Evolutionary conservation across 92 coral and sea anemone genomes (phyloP).

Genomic region (Zoanthus sansibaricus): DNA sequence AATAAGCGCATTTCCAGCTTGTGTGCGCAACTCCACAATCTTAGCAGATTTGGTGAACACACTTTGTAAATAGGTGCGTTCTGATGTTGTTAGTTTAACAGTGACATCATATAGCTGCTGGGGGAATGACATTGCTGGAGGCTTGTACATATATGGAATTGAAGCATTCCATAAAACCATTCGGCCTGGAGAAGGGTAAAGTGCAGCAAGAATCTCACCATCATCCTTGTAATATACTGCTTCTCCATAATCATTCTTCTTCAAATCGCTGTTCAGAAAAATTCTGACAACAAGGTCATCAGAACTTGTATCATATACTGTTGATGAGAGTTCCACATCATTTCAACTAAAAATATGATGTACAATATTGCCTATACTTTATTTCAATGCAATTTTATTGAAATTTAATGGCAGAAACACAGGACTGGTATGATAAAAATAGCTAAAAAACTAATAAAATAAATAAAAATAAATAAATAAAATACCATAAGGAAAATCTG

Average conservation of each 20-base stretch:
- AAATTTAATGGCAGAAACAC: too few species aligned
- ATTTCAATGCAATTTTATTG: too few species aligned
- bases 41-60: too few species aligned
- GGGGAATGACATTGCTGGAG: conserved; percentile 88
- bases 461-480: too few species aligned
- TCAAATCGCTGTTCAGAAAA: conserved; percentile 74
- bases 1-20: too few species aligned
- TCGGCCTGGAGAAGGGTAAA: conserved; percentile 83
- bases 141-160: conserved; percentile 78
- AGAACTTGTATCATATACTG: conserved; percentile 48
- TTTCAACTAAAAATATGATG: too few species aligned
- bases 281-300: conserved; percentile 75
- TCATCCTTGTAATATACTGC: conserved; percentile 75
- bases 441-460: too few species aligned
- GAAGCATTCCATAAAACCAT: conserved; percentile 85
- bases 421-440: too few species aligned
- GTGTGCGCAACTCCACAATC: too few species aligned
- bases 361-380: too few species aligned
- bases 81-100: conserved; percentile 71
- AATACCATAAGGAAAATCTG: too few species aligned
- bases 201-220: conserved; percentile 83
- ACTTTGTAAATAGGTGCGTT: too few species aligned
- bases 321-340: background rate
- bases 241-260: conserved; percentile 96
- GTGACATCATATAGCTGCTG: conserved; percentile 84